Evolutionary conservation across 2,113 vertebrate species (phyloP).

Genomic region (Pygoscelis antarcticus): DNA sequence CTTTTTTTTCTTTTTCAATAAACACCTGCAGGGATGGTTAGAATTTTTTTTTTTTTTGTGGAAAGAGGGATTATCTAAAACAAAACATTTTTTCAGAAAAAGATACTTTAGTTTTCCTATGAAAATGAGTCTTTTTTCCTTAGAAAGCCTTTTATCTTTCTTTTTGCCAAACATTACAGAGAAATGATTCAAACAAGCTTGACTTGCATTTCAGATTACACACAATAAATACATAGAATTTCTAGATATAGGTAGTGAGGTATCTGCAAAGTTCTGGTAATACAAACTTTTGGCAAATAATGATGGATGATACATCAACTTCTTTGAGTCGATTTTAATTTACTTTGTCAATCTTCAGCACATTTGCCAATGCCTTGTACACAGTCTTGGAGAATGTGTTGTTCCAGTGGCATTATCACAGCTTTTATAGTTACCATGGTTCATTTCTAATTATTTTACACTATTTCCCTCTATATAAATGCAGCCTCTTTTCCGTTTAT

Average conservation of each 20-base stretch:
- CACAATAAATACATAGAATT: neutral
- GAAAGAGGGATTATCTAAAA: neutral
- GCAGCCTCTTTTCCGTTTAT: neutral
- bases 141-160: neutral
- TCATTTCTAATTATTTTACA: neutral
- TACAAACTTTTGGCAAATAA: neutral
- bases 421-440: neutral
- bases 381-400: neutral
- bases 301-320: neutral
- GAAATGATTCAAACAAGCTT: neutral
- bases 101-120: neutral
- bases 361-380: neutral
- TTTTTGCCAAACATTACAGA: neutral
- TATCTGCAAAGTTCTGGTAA: neutral
- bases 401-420: neutral
- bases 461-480: neutral
- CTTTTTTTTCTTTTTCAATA: neutral
- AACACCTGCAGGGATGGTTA: neutral
- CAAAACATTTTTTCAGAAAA: neutral
- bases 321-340: neutral
- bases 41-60: neutral
- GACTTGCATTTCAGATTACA: neutral
- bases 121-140: neutral
- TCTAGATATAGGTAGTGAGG: neutral
- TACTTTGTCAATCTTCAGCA: neutral